Base-by-base conservation (phyloP, 2,888 invertebrate genomes). In the Carterocephalus palaemon region DNA sequence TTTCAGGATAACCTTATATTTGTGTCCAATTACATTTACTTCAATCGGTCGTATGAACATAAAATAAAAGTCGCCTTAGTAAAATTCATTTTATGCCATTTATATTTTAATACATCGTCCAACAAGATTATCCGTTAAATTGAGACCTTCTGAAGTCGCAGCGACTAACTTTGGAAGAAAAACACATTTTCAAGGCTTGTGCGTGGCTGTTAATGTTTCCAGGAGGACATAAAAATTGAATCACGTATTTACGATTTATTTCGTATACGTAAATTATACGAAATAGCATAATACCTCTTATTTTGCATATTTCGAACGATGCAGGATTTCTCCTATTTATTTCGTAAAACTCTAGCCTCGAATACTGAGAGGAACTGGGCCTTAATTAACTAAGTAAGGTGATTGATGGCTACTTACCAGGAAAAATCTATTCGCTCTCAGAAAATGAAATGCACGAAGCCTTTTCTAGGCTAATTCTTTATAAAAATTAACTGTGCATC, bases 331-430 rank as follows among this genome's bases (percentile, higher is more conserved):
- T 23, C 8, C 16, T 9, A 4, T 36, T 23, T 16, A 36, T 43
- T 43, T 28, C 22, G 34, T 36, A 16, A 42, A 43, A 43, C 43
- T 36, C 19, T 23, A 12, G n/a, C 15, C 29, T 26, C 23, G 20
- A 10, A 43, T 22, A 34, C 22, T 43, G 29, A 43, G 36, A 42
- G 34, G 34, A 43, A 36, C n/a, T n/a, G n/a, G n/a, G 43, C 22
- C 43, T 43, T 43, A 43, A 43, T 43, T 43, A 43, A 36, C 34
- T 43, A 36, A 43, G 42, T 43, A 22, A 42, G 34, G 42, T 43
- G 42, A 43, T 43, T 43, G 42, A 43, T 43, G 42, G 36, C 34
- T 29, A 43, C 43, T 29, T 43, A 36, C 43, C 23, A 6, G 4
- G 36, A 43, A 28, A 43, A 43, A 36, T 22, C 36, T 43, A 36